A percentile compares a stretch with the other conserved stretches of the same genome.
Conservation (phyloP, 2,888 invertebrate species). For the Trissolcus japonicus region DNA sequence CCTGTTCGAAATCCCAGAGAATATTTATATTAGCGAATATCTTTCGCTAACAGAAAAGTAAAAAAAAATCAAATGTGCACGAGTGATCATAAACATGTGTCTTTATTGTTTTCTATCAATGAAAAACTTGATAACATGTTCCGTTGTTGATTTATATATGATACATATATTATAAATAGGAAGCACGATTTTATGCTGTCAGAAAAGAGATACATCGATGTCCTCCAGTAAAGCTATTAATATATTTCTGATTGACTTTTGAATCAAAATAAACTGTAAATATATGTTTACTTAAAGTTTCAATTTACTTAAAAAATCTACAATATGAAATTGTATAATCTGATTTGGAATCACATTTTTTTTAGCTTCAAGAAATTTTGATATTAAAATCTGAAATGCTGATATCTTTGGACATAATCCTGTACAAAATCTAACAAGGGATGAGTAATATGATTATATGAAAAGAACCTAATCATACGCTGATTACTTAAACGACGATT, state of each 20-base stretch:
- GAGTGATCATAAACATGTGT: slow-evolving; percentile 26
- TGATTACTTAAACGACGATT: too few species aligned
- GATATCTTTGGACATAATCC: too few species aligned
- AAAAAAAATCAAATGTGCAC: slow-evolving; percentile 5
- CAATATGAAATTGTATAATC: too few species aligned
- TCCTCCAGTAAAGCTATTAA: not conserved
- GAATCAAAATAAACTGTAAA: not conserved
- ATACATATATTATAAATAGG: slow-evolving; percentile 32
- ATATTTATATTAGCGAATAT: too few species aligned
- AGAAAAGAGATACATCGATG: slow-evolving; percentile 24
- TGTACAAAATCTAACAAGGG: too few species aligned
- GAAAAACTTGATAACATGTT: slow-evolving; percentile 26
- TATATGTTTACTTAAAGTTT: too few species aligned
- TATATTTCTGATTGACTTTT: slow-evolving; percentile 15
- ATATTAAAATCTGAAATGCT: too few species aligned
- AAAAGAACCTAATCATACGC: too few species aligned
- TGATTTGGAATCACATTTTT: too few species aligned
- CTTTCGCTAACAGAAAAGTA: slow-evolving; percentile 6
- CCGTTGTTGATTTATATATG: slow-evolving; percentile 23
- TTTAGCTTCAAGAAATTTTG: too few species aligned
- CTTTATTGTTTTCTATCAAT: slow-evolving; percentile 42
- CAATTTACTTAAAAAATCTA: too few species aligned
- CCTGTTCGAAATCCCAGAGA: slow-evolving; percentile 34
- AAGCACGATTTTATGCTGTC: slow-evolving; percentile 10
- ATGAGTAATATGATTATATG: too few species aligned